Base-by-base conservation (phyloP, 2,888 invertebrate genomes). In the Megaustenia siamemsis region DNA sequence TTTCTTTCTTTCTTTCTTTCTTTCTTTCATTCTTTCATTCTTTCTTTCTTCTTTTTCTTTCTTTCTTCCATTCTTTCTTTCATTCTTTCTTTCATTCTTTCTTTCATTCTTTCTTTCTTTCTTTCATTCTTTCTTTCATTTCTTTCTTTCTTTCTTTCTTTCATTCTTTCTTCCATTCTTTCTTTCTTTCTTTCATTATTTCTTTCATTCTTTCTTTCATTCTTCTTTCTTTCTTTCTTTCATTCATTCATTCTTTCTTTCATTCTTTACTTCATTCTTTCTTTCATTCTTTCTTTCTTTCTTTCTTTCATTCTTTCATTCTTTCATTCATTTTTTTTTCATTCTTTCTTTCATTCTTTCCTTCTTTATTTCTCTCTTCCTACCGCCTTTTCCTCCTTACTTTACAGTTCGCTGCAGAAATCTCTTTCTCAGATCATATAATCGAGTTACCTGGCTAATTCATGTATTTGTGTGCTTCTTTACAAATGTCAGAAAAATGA, bases 311-410 rank as follows among this genome's bases (percentile, higher is more conserved):
- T 21, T 35, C 2, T 18, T 8, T 32, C 8, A 3, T 24, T 24
- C 60, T 24, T 40, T 12, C 43, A 40, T 24, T 28, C 6, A 40
- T 49, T 15, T 32, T 3, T 49, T 21, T 35, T 4, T 18, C 15
- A 15, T 21, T 6, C 24, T 24, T 24, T 60, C 60, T 60, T 24
- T 60, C 60, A 18, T 24, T 60, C 60, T 60, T 24, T 60, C 60
- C 24, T 24, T 60, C 60, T 53, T 56, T 71, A 53, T 69, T 45
- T 82, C 73, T 82, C 71, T 82, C 69, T 60, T 24, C 24, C 60
- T 60, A 10, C 24, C 24, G 18, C 10, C 5, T 10, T 75, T 38
- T 60, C 8, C 76, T 35, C n/a, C n/a, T n/a, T n/a, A n/a, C n/a
- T n/a, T n/a, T n/a, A n/a, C n/a, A n/a, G n/a, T n/a, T n/a, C n/a